phyloP scores from a whole-genome alignment of 1,140 invertebrate genomes.

The Diorhabda elongata region DNA sequence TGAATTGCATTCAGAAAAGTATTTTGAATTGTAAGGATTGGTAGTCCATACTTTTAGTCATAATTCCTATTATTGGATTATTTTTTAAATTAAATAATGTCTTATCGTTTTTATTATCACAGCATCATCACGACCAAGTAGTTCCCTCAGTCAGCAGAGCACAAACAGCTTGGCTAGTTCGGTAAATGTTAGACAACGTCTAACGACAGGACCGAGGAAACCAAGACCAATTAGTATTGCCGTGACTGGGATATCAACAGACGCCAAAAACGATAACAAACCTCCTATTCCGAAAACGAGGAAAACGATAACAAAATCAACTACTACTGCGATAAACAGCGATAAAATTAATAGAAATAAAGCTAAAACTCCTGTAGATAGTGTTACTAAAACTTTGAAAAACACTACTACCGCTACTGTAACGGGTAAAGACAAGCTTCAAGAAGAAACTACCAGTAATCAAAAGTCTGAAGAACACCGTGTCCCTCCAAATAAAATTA shows the following conservation, averaged over 20 bases:
- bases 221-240: constrained; percentile 81
- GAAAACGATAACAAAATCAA: constrained; percentile 39
- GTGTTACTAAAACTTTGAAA: constrained; percentile 3
- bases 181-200: constrained; percentile 54
- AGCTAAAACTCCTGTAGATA: constrained; percentile 34
- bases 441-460: constrained; percentile 4
- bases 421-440: neutral
- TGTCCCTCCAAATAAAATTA: neutral
- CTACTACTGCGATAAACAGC: constrained; percentile 35
- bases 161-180: constrained; percentile 53
- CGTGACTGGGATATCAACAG: constrained; percentile 63
- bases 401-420: neutral
- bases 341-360: constrained; percentile 29
- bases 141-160: constrained; percentile 70
- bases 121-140: constrained; percentile 72
- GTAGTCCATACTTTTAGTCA: neutral
- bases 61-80: neutral
- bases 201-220: constrained; percentile 58
- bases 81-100: constrained; percentile 17
- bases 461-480: neutral
- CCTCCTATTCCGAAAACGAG: constrained; percentile 43
- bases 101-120: neutral
- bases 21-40: neutral
- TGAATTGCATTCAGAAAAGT: neutral
- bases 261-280: constrained; percentile 35